A percentile compares a stretch with the other conserved stretches of the same genome.
These are phyloP conservation scores for Scolopax mira DNA, from an alignment of 2,113 vertebrate genomes.

Conservation along the genomic window DNA sequence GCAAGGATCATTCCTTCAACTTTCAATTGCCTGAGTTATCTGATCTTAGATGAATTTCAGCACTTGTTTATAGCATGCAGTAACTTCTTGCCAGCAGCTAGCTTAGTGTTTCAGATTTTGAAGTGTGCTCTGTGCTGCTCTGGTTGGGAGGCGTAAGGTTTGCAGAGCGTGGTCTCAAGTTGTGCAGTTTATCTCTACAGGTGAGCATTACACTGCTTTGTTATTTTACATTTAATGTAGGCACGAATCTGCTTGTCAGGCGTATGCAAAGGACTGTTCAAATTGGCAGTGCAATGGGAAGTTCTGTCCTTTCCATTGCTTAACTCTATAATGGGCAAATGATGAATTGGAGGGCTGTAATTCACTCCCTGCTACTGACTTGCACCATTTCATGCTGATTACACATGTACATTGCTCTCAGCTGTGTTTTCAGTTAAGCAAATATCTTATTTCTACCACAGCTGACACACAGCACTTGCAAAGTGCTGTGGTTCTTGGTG, in stretches of 20 bases:
- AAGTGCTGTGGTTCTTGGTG: constrained; percentile 24
- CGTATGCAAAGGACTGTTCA: background rate
- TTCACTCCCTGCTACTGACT: constrained; percentile 31
- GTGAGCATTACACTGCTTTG: background rate
- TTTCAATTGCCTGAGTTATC: constrained; percentile 42
- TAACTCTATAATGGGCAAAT: background rate
- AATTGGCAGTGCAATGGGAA: background rate
- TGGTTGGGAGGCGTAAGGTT: background rate
- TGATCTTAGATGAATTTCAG: constrained; percentile 60
- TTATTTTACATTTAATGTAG: background rate
- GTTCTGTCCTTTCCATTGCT: background rate
- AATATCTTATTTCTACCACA: constrained; percentile 48
- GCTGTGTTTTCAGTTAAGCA: constrained; percentile 59
- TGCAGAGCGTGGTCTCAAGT: background rate
- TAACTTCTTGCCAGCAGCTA: constrained; percentile 35
- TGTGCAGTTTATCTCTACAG: background rate
- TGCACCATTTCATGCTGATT: constrained; percentile 7
- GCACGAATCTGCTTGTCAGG: background rate
- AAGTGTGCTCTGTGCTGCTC: background rate
- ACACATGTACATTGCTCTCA: constrained; percentile 36
- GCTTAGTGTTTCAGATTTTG: background rate
- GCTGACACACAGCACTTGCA: constrained; percentile 42
- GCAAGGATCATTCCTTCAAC: background rate
- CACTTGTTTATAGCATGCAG: constrained; percentile 35
- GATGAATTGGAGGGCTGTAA: constrained; percentile 23